These are phyloP conservation scores for Ophthalmolycus amberensis DNA, from an alignment of 2,113 vertebrate genomes.

Conservation along the genomic window DNA sequence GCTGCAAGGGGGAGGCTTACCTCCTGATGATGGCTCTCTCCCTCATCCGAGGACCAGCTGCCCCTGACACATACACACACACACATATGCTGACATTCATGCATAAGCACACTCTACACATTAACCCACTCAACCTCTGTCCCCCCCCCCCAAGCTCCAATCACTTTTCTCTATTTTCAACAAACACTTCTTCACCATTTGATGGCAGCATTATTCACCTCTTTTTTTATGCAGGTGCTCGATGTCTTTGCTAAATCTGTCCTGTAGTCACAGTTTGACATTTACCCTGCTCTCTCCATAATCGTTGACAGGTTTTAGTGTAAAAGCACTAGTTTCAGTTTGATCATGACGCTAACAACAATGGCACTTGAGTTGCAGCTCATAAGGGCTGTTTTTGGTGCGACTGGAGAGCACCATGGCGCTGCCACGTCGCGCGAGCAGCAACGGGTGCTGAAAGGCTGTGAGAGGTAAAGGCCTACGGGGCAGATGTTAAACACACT, in stretches of 20 bases:
- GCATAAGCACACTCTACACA: constrained; percentile 67
- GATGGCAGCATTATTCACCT: constrained; percentile 46
- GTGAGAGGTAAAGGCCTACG: constrained; percentile 48
- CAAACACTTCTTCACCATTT: constrained; percentile 55
- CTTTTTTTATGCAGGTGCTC: constrained; percentile 61
- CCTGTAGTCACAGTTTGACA: constrained; percentile 51
- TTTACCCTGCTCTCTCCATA: constrained; percentile 36
- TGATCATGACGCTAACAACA: constrained; percentile 34
- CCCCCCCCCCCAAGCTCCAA: constrained; percentile 27
- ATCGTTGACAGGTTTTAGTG: constrained; percentile 39
- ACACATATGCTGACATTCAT: constrained; percentile 66
- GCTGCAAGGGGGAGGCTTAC: constrained; percentile 33
- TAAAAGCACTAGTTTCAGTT: constrained; percentile 20
- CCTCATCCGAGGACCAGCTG: constrained; percentile 75
- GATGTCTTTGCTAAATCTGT: constrained; percentile 50
- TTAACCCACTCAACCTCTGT: constrained; percentile 70
- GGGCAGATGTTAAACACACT: constrained; percentile 79
- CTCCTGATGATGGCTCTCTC: constrained; percentile 66
- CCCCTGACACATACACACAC: constrained; percentile 35
- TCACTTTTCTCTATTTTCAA: constrained; percentile 53
- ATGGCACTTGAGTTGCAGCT: constrained; percentile 2
- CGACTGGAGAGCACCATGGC: not conserved
- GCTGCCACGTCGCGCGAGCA: not conserved
- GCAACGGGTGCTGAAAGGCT: constrained; percentile 60
- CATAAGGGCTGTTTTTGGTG: constrained; percentile 31